Percentiles rank a stretch among this genome's conserved stretches.
phyloP scores from a whole-genome alignment of 2,797 vertebrate genomes.

The Alca torda region DNA sequence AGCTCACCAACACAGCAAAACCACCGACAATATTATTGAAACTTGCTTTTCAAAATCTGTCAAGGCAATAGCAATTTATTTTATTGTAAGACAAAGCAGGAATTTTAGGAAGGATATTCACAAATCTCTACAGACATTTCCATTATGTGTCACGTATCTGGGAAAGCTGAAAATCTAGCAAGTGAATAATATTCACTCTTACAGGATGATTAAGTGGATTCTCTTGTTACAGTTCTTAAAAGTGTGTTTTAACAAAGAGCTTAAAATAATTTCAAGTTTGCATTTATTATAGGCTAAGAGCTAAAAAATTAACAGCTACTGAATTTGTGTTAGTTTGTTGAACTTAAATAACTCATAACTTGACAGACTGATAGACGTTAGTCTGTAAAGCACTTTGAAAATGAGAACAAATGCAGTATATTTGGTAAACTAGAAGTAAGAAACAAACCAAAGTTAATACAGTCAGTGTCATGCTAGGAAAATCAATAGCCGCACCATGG shows the following conservation, averaged over 20 bases:
- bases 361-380: not conserved
- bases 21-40: not conserved
- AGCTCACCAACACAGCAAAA: not conserved
- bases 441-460: not conserved
- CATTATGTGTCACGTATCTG: not conserved
- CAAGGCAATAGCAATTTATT: not conserved
- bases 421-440: not conserved
- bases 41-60: not conserved
- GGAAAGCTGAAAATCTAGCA: not conserved
- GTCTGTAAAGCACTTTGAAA: not conserved
- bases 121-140: not conserved
- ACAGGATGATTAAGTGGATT: not conserved
- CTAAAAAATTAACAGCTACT: not conserved
- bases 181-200: not conserved
- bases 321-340: not conserved
- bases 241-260: not conserved
- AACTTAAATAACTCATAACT: not conserved
- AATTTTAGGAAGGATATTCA: not conserved
- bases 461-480: not conserved
- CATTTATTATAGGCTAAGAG: not conserved
- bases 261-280: not conserved
- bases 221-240: not conserved
- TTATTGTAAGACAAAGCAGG: not conserved
- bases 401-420: not conserved
- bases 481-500: not conserved